Evolutionary conservation across 2,888 invertebrate species (phyloP).

Genomic region (Cordilura impudica): DNA sequence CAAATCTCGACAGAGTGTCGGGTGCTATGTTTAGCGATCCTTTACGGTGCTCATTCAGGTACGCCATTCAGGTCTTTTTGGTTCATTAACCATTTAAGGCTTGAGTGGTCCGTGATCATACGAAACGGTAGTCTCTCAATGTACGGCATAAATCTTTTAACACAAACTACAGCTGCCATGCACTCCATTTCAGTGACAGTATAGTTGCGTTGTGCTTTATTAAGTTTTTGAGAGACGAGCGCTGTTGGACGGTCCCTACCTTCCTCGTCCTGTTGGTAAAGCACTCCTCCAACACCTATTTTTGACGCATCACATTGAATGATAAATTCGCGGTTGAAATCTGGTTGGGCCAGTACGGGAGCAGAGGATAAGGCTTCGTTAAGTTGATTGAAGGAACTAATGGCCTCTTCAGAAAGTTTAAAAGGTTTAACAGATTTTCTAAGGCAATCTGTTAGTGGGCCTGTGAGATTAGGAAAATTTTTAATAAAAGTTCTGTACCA

Average conservation of each 20-base stretch:
- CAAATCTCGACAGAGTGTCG: slow-evolving; percentile 22
- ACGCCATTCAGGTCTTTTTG: slow-evolving; percentile 13
- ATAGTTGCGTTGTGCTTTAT: slow-evolving; percentile 19
- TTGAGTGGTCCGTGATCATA: slow-evolving; percentile 25
- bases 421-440: background rate
- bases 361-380: slow-evolving; percentile 7
- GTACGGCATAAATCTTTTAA: background rate
- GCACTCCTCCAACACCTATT: too few relatives aligned
- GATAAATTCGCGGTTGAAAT: slow-evolving; percentile 20
- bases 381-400: slow-evolving; percentile 2
- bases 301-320: too few relatives aligned
- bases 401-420: slow-evolving; percentile 6
- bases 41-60: slow-evolving; percentile 6
- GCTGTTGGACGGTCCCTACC: slow-evolving; percentile 14
- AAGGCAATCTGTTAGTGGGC: slow-evolving; percentile 22
- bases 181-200: background rate
- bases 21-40: slow-evolving; percentile 24
- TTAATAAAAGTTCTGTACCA: slow-evolving; percentile 38
- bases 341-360: slow-evolving; percentile 25
- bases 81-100: slow-evolving; percentile 16
- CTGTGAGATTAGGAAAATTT: slow-evolving; percentile 3
- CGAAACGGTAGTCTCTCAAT: too few relatives aligned
- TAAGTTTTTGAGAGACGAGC: slow-evolving; percentile 22
- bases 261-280: too few relatives aligned
- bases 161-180: background rate